phyloP scores from a whole-genome alignment of 2,797 vertebrate species.

The Harpagifer antarcticus region DNA sequence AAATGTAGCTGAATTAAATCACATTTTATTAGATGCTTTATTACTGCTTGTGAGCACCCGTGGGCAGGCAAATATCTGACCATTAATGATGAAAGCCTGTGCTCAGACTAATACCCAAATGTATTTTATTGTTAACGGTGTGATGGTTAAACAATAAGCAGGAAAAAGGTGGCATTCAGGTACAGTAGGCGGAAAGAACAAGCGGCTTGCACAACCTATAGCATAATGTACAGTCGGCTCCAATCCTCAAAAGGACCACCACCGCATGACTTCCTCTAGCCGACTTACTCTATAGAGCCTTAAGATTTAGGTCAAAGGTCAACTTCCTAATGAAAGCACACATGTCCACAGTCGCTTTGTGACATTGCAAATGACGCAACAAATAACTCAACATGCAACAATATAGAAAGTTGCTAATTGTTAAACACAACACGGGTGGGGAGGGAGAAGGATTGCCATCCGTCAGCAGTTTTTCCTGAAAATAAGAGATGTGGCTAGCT shows the following conservation, averaged over 20 bases:
- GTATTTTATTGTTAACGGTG: conserved; percentile 17
- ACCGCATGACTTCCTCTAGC: conserved; percentile 70
- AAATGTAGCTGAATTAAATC: neutral
- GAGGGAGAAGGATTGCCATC: neutral
- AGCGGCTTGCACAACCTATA: conserved; percentile 18
- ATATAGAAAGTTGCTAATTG: neutral
- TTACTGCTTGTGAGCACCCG: too few species aligned
- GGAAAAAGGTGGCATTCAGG: conserved; percentile 50
- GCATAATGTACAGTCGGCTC: conserved; percentile 27
- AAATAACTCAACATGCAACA: conserved; percentile 12
- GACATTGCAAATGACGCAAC: conserved; percentile 13
- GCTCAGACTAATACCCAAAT: neutral
- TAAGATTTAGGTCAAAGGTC: conserved; percentile 77
- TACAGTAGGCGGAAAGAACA: conserved; percentile 46
- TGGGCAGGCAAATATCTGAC: neutral
- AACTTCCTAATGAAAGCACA: conserved; percentile 59
- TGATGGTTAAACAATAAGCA: conserved; percentile 57
- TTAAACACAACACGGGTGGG: neutral
- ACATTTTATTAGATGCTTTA: too few species aligned
- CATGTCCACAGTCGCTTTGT: neutral
- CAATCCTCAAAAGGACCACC: conserved; percentile 18
- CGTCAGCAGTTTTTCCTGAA: conserved; percentile 12
- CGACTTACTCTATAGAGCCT: conserved; percentile 46
- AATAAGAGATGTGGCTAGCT: neutral
- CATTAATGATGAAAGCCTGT: neutral